These are phyloP conservation scores for Philopotamus ludificatus DNA, from an alignment of 1,140 invertebrate genomes.

Conservation along the genomic window DNA sequence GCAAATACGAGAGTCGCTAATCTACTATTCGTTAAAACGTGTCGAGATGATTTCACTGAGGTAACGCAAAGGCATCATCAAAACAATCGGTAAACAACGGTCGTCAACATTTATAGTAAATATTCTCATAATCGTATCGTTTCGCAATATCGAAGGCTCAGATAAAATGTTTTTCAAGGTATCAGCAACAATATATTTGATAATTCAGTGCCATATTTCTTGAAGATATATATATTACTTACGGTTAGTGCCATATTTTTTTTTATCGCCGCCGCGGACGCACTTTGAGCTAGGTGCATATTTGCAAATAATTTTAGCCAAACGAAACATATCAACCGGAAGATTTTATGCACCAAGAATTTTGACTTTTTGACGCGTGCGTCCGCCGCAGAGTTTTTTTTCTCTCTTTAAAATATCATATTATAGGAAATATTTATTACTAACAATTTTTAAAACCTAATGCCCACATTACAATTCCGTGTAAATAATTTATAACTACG, in stretches of 20 bases:
- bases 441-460: conserved; percentile 34
- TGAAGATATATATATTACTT: conserved; percentile 23
- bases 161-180: conserved; percentile 13
- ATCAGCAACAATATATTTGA: conserved; percentile 11
- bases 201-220: conserved; percentile 30
- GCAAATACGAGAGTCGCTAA: neutral
- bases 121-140: conserved; percentile 1
- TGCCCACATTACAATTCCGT: conserved; percentile 27
- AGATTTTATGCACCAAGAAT: conserved; percentile 32
- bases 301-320: conserved; percentile 22
- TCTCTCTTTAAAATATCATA: conserved; percentile 9
- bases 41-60: too few relatives aligned
- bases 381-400: neutral
- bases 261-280: conserved; percentile 5
- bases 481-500: conserved; percentile 29
- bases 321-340: conserved; percentile 18
- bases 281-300: conserved; percentile 36
- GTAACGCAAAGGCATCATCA: conserved; percentile 12
- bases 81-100: too few relatives aligned
- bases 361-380: conserved; percentile 30
- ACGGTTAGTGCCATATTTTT: conserved; percentile 29
- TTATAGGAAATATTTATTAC: conserved; percentile 31
- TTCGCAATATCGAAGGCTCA: neutral
- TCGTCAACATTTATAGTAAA: conserved; percentile 8
- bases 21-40: too few relatives aligned